Base-by-base conservation (phyloP, 2,888 invertebrate genomes). In the Pteria penguin region DNA sequence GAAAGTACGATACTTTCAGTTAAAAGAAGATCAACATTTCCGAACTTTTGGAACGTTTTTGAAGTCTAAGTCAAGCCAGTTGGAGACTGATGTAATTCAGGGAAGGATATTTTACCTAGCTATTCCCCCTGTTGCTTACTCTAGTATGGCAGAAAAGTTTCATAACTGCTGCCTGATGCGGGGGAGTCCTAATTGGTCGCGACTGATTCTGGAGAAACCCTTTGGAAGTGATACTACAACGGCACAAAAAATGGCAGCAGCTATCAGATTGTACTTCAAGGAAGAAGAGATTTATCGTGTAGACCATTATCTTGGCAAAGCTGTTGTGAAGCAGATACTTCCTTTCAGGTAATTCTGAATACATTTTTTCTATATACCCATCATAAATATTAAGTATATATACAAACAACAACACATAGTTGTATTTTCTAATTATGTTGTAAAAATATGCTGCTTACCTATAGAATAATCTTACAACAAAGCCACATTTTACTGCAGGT, bases 141-240 rank as follows among this genome's bases (percentile, higher is more conserved):
- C 81, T 11, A 76, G 73, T 61, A 83, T 82, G 11, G 77, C 84
- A n/a, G 72, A 74, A 29, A 77, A 62, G 67, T 73, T 87, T 4
- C 72, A 84, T 66, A 74, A 78, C 4, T 78, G 84, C 65, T 87
- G 87, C 78, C 69, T 72, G 33, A 72, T 73, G n/a, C 36, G 27
- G 2, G 31, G n/a, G 18, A 27, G 57, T 33, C 72, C 27, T 3
- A 78, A 75, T 26, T 98, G 96, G 96, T 97, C 96, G 62, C 94
- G 98, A 84, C 94, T 99, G 57, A 98, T 99, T 71, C 95, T 99
- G 80, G 99, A 99, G 92, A 99, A 99, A 92, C 99, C 99, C 2
- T 99, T 99, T 93, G 99, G 99, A 0, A 95, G 95, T 72, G 98
- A 99, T 93, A 95, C 95, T 78, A 94, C 93, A 0, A 95, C 95